Conservation (phyloP, 2,888 invertebrate genomes). For the Tipula vernalis region DNA sequence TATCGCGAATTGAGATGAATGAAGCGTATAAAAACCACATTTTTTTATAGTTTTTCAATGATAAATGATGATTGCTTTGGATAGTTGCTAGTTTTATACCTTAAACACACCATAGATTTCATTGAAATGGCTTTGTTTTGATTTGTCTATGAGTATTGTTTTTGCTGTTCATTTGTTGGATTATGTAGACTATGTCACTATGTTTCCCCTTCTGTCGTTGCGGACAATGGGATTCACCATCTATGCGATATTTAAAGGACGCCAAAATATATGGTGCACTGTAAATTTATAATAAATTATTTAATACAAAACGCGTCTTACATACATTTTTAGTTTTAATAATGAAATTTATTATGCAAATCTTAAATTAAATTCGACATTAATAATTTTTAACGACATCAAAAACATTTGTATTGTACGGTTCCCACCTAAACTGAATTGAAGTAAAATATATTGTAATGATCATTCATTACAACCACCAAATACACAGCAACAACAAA, state of each 20-base stretch:
- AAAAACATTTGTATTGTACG: background rate
- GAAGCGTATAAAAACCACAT: background rate
- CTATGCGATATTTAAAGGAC: background rate
- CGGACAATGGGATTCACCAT: background rate
- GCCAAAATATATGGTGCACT: background rate
- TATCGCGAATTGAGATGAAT: background rate
- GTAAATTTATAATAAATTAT: background rate
- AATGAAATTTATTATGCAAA: background rate
- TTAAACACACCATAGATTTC: background rate
- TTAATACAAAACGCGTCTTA: background rate
- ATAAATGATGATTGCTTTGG: background rate
- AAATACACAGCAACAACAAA: background rate
- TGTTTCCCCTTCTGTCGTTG: background rate
- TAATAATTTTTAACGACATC: background rate
- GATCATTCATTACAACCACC: background rate
- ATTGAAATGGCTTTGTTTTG: background rate
- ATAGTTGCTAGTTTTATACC: background rate
- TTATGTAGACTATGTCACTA: background rate
- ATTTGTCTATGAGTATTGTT: background rate
- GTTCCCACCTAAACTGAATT: background rate
- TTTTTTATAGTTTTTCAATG: background rate
- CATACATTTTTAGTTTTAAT: background rate
- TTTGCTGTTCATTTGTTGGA: background rate
- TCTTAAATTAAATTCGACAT: constrained; percentile 4
- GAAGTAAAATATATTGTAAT: background rate